phyloP scores from a whole-genome alignment of 35 echinoderm and acorn worm genomes.

The Patiria miniata region DNA sequence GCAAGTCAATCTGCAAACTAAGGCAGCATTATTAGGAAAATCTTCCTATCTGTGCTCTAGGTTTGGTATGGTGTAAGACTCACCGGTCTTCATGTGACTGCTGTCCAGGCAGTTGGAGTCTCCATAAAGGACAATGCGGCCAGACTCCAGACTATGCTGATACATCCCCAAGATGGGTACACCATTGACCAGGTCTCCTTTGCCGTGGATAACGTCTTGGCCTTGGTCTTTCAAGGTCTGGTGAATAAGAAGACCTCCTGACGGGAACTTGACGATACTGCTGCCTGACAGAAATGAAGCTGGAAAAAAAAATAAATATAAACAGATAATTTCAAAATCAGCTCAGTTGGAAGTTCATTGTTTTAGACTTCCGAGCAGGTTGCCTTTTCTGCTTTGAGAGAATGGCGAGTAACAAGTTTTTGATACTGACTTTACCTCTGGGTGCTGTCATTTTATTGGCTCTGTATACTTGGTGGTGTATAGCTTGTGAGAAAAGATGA shows the following conservation, averaged over 20 bases:
- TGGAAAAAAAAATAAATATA: constrained; percentile 21
- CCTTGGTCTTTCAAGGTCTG: constrained; percentile 87
- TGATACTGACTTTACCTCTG: no score
- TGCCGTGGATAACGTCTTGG: constrained; percentile 86
- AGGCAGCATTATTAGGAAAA: no score
- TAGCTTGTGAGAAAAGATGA: no score
- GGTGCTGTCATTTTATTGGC: no score
- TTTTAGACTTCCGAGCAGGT: no score
- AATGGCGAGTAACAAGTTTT: no score
- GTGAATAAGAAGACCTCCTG: constrained; percentile 62
- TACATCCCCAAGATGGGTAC: constrained; percentile 89
- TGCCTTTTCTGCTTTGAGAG: no score
- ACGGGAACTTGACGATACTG: constrained; percentile 86
- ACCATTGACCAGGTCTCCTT: constrained; percentile 46
- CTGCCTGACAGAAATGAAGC: constrained; percentile 73
- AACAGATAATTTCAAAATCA: no score
- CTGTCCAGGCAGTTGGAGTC: constrained; percentile 98
- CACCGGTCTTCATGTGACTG: constrained; percentile 93
- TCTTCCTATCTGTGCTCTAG: no score
- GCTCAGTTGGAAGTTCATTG: no score
- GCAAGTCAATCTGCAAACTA: no score
- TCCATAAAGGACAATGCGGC: constrained; percentile 87
- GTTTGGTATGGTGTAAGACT: constrained; percentile 4
- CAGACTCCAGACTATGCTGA: constrained; percentile 62
- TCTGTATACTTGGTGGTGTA: no score